A percentile compares a stretch with the other conserved stretches of the same genome.
phyloP scores from a whole-genome alignment of 2,888 invertebrate genomes.

The Tenthredo livida region DNA sequence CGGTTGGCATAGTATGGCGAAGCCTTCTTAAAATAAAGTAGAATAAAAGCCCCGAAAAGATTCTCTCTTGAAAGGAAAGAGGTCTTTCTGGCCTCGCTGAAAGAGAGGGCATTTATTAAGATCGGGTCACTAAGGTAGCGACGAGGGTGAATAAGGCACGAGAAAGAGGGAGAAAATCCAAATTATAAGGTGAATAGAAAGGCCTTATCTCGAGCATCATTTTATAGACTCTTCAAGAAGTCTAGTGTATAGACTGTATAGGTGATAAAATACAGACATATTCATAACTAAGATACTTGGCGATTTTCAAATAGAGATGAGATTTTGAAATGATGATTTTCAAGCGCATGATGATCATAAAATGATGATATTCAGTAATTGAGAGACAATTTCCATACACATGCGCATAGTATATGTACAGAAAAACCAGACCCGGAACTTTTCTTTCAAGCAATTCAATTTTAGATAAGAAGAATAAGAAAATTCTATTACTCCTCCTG shows the following conservation, averaged over 20 bases:
- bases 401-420: background rate
- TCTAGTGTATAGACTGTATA: background rate
- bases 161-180: slow-evolving; percentile 28
- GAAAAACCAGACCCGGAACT: background rate
- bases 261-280: background rate
- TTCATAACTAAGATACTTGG: background rate
- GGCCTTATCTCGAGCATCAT: background rate
- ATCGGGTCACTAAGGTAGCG: slow-evolving; percentile 38
- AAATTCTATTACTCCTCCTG: slow-evolving; percentile 18
- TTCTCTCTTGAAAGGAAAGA: slow-evolving; percentile 45
- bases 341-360: background rate
- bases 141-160: slow-evolving; percentile 25
- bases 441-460: slow-evolving; percentile 45
- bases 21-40: slow-evolving; percentile 49
- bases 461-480: slow-evolving; percentile 28
- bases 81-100: background rate
- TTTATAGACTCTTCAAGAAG: background rate
- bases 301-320: background rate
- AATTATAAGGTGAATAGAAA: slow-evolving; percentile 36
- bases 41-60: slow-evolving; percentile 39
- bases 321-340: background rate
- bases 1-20: slow-evolving; percentile 13
- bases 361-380: background rate
- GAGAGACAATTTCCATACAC: background rate
- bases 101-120: slow-evolving; percentile 43